Evolutionary conservation across 2,888 invertebrate species (phyloP).

Genomic region (Pammene aurita): DNA sequence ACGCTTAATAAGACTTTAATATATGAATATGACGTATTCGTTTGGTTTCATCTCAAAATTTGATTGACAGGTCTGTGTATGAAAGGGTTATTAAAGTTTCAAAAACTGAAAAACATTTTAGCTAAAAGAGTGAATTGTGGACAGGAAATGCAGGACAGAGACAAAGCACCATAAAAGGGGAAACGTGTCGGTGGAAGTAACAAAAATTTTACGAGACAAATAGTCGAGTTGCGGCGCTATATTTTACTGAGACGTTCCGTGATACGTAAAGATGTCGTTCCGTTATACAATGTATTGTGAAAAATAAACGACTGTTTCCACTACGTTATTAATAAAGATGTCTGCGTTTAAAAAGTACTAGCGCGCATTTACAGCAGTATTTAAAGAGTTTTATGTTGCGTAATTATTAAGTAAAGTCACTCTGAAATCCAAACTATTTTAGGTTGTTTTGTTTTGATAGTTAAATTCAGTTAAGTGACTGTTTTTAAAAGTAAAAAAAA

Average conservation of each 20-base stretch:
- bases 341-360: slow-evolving; percentile 9
- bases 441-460: background rate
- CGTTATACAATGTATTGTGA: slow-evolving; percentile 33
- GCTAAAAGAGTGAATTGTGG: slow-evolving; percentile 29
- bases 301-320: slow-evolving; percentile 21
- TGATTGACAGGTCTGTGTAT: too few relatives aligned
- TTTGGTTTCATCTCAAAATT: too few relatives aligned
- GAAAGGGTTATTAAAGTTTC: background rate
- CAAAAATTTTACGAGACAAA: slow-evolving; percentile 41
- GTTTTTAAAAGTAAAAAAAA: too few relatives aligned
- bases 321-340: slow-evolving; percentile 13
- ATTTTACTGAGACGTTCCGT: slow-evolving; percentile 31
- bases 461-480: too few relatives aligned
- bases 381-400: background rate
- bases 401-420: background rate
- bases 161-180: slow-evolving; percentile 41
- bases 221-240: slow-evolving; percentile 32
- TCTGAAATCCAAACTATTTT: background rate
- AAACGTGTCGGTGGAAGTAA: slow-evolving; percentile 39
- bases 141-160: slow-evolving; percentile 40
- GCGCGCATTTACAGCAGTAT: background rate
- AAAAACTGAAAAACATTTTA: slow-evolving; percentile 17
- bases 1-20: too few relatives aligned
- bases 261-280: slow-evolving; percentile 36
- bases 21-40: too few relatives aligned